Evolutionary conservation across 1,140 invertebrate genomes (phyloP), one percentile per base, ranked within the genome.

Genomic region (Tetragonula clypearis): DNA sequence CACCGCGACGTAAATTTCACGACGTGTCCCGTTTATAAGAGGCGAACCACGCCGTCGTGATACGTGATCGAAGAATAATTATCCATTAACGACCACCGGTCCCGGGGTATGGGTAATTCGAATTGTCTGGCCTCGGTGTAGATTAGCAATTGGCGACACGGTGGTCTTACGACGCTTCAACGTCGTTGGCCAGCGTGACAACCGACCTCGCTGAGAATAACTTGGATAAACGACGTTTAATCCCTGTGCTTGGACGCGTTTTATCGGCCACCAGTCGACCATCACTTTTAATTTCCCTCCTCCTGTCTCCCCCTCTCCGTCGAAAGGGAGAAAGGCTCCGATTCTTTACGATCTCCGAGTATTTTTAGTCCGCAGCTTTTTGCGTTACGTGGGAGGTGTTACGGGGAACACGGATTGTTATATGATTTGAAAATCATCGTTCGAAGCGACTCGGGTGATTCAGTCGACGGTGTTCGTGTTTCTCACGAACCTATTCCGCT

Each of bases 41-140:
- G 41, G 74, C 19, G 68, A 26, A 23, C 41, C 41, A 49, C n/a
- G 6, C 17, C 19, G 5, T 21, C 11, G 49, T 73, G 68, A 86
- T 83, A 56, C 80, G 65, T 74, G 87, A 88, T 88, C 79, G 87
- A 86, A 69, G 66, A 26, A 83, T 89, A 89, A 89, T 89, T 89
- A 88, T 60, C 68, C 41, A 72, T 85, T 89, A 88, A 88, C 80
- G 68, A 58, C 55, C 35, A 26, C 41, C 78, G 55, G 19, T 17
- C 26, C 62, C 5, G 17, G 6, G 58, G 30, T 49, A 49, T 49
- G 56, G 41, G 72, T 58, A 85, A 88, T 89, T 88, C 79, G 68
- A 88, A 78, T 81, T 68, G 73, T 86, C 88, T 86, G 82, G 72
- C 76, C 65, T 35, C 76, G 66, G n/a, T 26, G 53, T 53, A 68